Evolutionary conservation across 37 sponge, comb jelly and placozoan species (phyloP).

Genomic region (Halisarca cf. caerulea): DNA sequence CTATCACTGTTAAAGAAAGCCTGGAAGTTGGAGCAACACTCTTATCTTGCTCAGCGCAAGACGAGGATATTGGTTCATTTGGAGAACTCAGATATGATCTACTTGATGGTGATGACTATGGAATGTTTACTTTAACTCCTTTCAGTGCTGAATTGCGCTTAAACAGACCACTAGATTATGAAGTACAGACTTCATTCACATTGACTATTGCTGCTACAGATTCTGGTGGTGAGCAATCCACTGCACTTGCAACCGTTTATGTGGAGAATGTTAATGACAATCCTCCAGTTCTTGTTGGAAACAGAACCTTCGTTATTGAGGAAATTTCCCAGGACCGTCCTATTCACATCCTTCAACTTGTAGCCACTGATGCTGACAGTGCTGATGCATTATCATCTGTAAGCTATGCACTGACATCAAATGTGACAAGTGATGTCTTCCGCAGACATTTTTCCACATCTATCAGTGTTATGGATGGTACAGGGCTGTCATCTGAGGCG

Average conservation of each 20-base stretch:
- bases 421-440: background rate
- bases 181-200: background rate
- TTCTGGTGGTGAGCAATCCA: background rate
- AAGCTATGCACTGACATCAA: background rate
- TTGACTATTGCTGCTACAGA: background rate
- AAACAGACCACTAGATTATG: slow-evolving; percentile 22
- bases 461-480: background rate
- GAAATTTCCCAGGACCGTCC: background rate
- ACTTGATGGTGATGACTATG: background rate
- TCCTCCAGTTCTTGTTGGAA: background rate
- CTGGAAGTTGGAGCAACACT: background rate
- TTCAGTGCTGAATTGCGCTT: background rate
- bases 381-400: background rate
- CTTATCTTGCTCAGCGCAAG: background rate
- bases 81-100: background rate
- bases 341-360: background rate
- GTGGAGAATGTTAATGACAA: slow-evolving; percentile 21
- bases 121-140: background rate
- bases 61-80: background rate
- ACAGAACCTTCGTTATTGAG: background rate
- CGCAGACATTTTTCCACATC: background rate
- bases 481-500: background rate
- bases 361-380: background rate
- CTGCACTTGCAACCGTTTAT: background rate
- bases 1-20: background rate